Base-by-base conservation (phyloP, 2,797 vertebrate genomes). In the Acanthurus lineatus region DNA sequence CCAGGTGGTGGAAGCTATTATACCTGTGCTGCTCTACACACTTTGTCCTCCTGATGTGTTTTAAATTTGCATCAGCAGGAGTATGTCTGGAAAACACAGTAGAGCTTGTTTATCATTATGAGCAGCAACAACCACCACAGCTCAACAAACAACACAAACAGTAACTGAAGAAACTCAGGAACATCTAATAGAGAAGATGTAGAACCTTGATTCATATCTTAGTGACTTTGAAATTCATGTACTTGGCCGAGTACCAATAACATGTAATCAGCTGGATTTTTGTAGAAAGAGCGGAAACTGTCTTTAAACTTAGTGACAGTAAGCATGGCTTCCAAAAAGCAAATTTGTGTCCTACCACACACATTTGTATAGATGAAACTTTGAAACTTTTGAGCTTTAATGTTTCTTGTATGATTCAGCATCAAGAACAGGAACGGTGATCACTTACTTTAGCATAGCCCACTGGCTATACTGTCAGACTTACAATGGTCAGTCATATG, bases 1-100 rank as follows among this genome's bases (percentile, higher is more conserved):
- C 52, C 59, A 74, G 47, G 44, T 53, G 69, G 64, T 58, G 22
- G 52, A 57, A 79, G 52, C 28, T 28, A 57, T 73, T 69, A 40
- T 20, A 17, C 5, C 1, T 66, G 7, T 48, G 19, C 10, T 61
- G 32, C 12, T 44, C n/a, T 38, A 14, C 1, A 54, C 28, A 25
- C 17, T 19, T 38, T 28, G 5, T 70, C n/a, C 28, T 49, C 32
- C 32, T n/a, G 17, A 12, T 32, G 45, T 6, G 58, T 32, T 73
- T 62, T 49, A 64, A 19, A 63, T 35, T 19, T 63, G 25, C 42
- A 60, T 47, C 19, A 58, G 32, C 44, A 35, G 44, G 32, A 17
- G 20, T 49, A 4, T 68, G 25, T 67, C 52, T 63, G 22, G 3
- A 35, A 67, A n/a, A 11, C 32, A 58, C 8, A 65, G n/a, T 16